Conservation (phyloP, 2,113 vertebrate genomes). For the Perca fluviatilis region DNA sequence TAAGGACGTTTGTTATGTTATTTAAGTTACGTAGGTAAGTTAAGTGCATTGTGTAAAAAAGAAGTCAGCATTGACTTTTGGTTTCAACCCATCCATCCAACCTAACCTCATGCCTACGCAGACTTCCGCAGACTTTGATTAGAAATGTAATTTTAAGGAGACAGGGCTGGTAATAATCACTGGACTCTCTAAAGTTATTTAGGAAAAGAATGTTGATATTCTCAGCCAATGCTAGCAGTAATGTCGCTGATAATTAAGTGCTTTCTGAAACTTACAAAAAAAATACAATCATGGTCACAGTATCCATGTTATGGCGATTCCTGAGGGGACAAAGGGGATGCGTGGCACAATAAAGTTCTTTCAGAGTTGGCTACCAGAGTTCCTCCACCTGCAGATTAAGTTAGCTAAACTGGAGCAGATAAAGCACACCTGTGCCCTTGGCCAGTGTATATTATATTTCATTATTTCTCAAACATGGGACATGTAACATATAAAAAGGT, state of each 20-base stretch:
- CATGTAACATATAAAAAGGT: constrained; percentile 3
- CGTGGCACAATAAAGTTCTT: not conserved
- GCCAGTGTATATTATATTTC: constrained; percentile 24
- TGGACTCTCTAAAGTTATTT: not conserved
- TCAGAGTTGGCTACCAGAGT: not conserved
- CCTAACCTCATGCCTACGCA: no score
- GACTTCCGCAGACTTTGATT: no score
- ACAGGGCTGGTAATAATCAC: not conserved
- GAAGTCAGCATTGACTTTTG: no score
- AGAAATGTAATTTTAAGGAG: no score
- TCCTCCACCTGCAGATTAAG: not conserved
- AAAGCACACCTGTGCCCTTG: not conserved
- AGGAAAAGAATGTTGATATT: not conserved
- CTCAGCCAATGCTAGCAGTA: not conserved
- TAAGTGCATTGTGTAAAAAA: no score
- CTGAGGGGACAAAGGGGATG: not conserved
- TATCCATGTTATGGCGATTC: not conserved
- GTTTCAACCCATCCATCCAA: no score
- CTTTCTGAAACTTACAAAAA: not conserved
- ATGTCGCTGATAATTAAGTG: not conserved
- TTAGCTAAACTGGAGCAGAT: not conserved
- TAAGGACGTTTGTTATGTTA: no score
- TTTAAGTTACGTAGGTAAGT: no score
- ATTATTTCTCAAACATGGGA: constrained; percentile 1
- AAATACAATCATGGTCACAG: not conserved